phyloP scores from a whole-genome alignment of 2,797 vertebrate species.

The Ambastaia sidthimunki region DNA sequence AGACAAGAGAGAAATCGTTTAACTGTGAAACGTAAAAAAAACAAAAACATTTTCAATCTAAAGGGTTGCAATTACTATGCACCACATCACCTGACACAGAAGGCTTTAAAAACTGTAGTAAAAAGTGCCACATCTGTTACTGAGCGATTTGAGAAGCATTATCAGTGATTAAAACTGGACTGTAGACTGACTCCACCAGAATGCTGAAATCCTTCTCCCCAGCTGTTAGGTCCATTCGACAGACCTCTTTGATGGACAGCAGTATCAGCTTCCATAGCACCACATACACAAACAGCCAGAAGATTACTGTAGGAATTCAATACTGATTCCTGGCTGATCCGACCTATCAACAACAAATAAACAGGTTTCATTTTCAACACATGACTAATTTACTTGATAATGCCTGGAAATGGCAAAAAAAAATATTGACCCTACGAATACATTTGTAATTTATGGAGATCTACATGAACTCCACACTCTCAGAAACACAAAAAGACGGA shows the following conservation, averaged over 20 bases:
- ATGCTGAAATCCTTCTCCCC: constrained; percentile 70
- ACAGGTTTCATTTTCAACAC: constrained; percentile 71
- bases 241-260: constrained; percentile 75
- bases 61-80: not conserved
- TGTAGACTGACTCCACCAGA: constrained; percentile 69
- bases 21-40: constrained; percentile 33
- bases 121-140: constrained; percentile 75
- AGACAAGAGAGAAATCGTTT: constrained; percentile 27
- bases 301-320: constrained; percentile 76
- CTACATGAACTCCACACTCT: not conserved
- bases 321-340: constrained; percentile 75
- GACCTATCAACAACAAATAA: constrained; percentile 81
- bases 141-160: constrained; percentile 74
- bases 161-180: constrained; percentile 75
- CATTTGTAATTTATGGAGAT: constrained; percentile 14
- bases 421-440: constrained; percentile 14
- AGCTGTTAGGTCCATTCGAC: constrained; percentile 79
- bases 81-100: constrained; percentile 21
- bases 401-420: constrained; percentile 5
- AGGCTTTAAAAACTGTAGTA: constrained; percentile 54
- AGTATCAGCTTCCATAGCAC: constrained; percentile 81
- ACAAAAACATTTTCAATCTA: constrained; percentile 9
- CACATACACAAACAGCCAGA: constrained; percentile 75
- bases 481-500: not conserved
- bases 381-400: constrained; percentile 53